These are phyloP conservation scores for Branchipolynoe longqiensis DNA, from an alignment of 2,888 invertebrate species.

Conservation along the genomic window DNA sequence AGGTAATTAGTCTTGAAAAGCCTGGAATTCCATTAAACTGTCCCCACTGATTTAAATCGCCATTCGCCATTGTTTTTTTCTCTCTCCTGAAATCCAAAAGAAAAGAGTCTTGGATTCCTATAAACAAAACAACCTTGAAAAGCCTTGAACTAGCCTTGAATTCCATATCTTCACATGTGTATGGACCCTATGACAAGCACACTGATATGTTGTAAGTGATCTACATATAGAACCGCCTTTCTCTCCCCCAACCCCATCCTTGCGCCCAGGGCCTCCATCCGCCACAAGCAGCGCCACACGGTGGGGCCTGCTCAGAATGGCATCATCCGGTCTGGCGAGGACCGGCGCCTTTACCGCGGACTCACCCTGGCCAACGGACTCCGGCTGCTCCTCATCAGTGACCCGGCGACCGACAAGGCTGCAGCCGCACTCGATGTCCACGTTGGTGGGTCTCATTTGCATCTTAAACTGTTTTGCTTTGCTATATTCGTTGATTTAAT, in stretches of 20 bases:
- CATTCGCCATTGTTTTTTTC: too few species aligned
- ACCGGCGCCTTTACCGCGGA: conserved; percentile 6
- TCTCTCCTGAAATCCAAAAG: too few species aligned
- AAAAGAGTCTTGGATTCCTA: too few species aligned
- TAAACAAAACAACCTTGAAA: too few species aligned
- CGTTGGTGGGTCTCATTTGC: conserved; percentile 19
- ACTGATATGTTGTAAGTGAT: neutral
- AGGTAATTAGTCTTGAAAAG: too few species aligned
- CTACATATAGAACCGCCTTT: neutral
- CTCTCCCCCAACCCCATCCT: too few species aligned
- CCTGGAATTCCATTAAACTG: too few species aligned
- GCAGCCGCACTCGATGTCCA: conserved; percentile 29
- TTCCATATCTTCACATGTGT: neutral
- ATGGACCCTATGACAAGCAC: neutral
- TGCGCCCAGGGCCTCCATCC: conserved; percentile 24
- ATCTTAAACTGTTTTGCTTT: too few species aligned
- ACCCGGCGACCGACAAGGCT: conserved; percentile 18
- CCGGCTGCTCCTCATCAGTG: conserved; percentile 7
- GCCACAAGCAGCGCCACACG: neutral
- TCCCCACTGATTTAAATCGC: too few species aligned
- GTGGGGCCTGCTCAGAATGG: neutral
- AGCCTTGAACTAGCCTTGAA: too few species aligned
- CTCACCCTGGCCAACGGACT: neutral
- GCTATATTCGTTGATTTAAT: too few species aligned
- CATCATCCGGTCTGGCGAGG: conserved; percentile 12